A percentile compares a stretch with the other conserved stretches of the same genome.
These are phyloP conservation scores for Napeogenes inachia DNA, from an alignment of 2,888 invertebrate species.

Conservation along the genomic window DNA sequence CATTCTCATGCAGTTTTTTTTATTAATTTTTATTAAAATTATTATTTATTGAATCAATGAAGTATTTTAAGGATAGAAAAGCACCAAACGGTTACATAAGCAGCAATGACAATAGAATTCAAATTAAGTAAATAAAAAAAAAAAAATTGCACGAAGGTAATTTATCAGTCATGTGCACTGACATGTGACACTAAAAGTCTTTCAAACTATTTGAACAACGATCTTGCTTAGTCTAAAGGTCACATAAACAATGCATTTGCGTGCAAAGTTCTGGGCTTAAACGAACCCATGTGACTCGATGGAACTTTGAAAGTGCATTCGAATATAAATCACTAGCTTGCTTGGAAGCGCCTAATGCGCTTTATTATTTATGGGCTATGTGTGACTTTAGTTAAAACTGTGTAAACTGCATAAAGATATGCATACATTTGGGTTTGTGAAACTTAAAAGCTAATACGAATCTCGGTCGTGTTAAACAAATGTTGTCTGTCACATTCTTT, in stretches of 20 bases:
- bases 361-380: constrained; percentile 1
- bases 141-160: constrained; percentile 25
- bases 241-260: constrained; percentile 23
- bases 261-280: constrained; percentile 18
- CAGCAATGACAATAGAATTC: no score
- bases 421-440: constrained; percentile 2
- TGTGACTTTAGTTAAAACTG: neutral
- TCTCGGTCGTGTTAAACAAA: neutral
- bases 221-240: constrained; percentile 29
- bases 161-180: constrained; percentile 26
- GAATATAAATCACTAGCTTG: constrained; percentile 9
- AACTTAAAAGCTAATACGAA: constrained; percentile 9
- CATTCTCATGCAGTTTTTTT: no score
- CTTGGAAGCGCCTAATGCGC: constrained; percentile 1
- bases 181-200: constrained; percentile 19
- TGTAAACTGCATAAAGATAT: neutral
- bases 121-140: constrained; percentile 5
- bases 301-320: constrained; percentile 10
- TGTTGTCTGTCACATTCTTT: no score
- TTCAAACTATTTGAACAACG: constrained; percentile 8
- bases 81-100: no score
- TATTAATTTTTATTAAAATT: no score
- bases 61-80: no score
- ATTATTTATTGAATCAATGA: no score
- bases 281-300: constrained; percentile 14